Evolutionary conservation across 2,113 vertebrate genomes (phyloP).

Genomic region (Bagarius yarrelli): DNA sequence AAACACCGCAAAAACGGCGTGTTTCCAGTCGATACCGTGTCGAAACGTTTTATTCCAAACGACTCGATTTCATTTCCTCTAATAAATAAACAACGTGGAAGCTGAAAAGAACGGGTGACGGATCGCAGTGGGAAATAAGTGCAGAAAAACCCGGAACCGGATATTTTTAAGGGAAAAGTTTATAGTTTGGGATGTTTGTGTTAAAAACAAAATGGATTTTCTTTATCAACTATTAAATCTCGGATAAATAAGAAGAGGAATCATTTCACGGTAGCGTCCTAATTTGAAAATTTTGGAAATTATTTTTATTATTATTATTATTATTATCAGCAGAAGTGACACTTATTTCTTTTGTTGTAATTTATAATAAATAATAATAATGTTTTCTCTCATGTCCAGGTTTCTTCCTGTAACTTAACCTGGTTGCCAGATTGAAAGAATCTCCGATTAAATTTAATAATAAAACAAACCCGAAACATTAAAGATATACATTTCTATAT

Average conservation of each 20-base stretch:
- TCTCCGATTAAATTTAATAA: too few species aligned
- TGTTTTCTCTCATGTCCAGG: not conserved
- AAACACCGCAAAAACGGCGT: not conserved
- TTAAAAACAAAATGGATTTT: not conserved
- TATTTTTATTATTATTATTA: not conserved
- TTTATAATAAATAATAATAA: not conserved
- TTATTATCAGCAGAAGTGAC: too few species aligned
- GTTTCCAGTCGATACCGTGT: not conserved
- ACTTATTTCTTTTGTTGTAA: not conserved
- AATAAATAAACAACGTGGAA: conserved; percentile 53
- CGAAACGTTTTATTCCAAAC: conserved; percentile 16
- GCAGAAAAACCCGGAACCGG: not conserved
- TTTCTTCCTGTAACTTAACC: conserved; percentile 26
- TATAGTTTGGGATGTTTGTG: not conserved
- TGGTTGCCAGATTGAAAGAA: not conserved
- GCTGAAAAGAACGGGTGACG: conserved; percentile 42
- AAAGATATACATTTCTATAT: too few species aligned
- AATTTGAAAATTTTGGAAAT: not conserved
- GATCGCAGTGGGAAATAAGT: not conserved
- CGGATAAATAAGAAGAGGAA: conserved; percentile 10
- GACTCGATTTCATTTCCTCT: conserved; percentile 62
- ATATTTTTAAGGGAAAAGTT: not conserved
- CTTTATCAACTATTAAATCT: not conserved
- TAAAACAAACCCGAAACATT: too few species aligned
- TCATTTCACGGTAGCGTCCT: conserved; percentile 9